Percentiles rank a stretch among this genome's conserved stretches.
phyloP scores from a whole-genome alignment of 2,888 invertebrate genomes.

The Zygaena filipendulae region DNA sequence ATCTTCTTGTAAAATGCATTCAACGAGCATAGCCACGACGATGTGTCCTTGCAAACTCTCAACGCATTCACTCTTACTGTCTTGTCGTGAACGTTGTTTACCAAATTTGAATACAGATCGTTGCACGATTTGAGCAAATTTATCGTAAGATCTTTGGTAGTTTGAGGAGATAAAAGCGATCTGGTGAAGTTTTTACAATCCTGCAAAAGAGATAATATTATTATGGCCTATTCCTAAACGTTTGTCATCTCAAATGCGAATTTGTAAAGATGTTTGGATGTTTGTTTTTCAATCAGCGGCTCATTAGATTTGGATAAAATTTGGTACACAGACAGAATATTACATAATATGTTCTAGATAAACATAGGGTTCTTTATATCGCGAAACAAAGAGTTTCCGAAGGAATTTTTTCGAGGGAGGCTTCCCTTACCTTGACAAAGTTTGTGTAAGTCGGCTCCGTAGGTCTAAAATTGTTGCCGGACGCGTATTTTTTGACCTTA shows the following conservation, averaged over 20 bases:
- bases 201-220: conserved; percentile 35
- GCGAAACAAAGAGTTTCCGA: no score
- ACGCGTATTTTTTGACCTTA: conserved; percentile 47
- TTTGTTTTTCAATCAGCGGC: no score
- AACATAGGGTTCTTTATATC: conserved; percentile 1
- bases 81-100: conserved; percentile 21
- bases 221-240: no score
- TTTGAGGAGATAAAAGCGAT: conserved; percentile 42
- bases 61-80: conserved; percentile 24
- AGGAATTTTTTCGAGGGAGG: no score
- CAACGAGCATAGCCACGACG: conserved; percentile 64
- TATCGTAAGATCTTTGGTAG: conserved; percentile 26
- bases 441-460: conserved; percentile 53
- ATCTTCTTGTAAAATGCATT: conserved; percentile 67
- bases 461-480: conserved; percentile 68
- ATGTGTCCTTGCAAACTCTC: conserved; percentile 43
- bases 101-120: conserved; percentile 23
- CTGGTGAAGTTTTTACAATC: conserved; percentile 58
- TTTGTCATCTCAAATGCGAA: no score
- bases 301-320: no score
- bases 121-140: conserved; percentile 28
- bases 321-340: no score
- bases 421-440: conserved; percentile 65
- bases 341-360: no score
- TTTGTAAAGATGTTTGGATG: no score